A percentile compares a stretch with the other conserved stretches of the same genome.
phyloP scores from a whole-genome alignment of 2,888 invertebrate species.

The Yponomeuta malinellus region DNA sequence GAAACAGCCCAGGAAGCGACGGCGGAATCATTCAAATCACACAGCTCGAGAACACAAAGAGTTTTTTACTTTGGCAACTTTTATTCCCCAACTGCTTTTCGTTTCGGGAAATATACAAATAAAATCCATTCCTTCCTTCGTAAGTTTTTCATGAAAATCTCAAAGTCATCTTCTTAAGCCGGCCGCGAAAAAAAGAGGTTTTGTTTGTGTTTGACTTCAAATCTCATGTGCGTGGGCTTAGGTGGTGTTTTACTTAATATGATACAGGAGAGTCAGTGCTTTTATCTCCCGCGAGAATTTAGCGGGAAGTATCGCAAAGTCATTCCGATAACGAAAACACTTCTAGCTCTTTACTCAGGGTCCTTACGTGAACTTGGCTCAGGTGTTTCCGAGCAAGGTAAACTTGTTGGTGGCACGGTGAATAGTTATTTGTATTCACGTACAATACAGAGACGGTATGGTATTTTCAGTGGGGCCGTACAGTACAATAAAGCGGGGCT shows the following conservation, averaged over 20 bases:
- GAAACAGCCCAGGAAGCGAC: not conserved
- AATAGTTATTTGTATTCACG: not conserved
- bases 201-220: constrained; percentile 7
- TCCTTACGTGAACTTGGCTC: not conserved
- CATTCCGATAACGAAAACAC: constrained; percentile 4
- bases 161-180: not conserved
- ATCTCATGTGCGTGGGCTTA: constrained; percentile 1
- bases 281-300: constrained; percentile 2
- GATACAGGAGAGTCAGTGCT: not conserved
- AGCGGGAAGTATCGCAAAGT: constrained; percentile 4
- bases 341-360: not conserved
- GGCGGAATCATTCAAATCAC: not conserved
- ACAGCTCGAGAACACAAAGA: not conserved
- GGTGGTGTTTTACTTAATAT: not conserved
- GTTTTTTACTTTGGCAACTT: not conserved
- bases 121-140: not conserved
- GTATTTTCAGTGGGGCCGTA: not conserved
- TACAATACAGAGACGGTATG: not conserved
- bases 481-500: not conserved
- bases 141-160: not conserved
- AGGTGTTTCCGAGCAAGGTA: not conserved
- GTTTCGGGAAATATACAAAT: not conserved
- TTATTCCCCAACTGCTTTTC: constrained; percentile 1
- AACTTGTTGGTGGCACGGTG: not conserved
- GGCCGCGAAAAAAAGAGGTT: not conserved